Conservation (phyloP, 1,140 invertebrate genomes). For the Trissolcus basalis region DNA sequence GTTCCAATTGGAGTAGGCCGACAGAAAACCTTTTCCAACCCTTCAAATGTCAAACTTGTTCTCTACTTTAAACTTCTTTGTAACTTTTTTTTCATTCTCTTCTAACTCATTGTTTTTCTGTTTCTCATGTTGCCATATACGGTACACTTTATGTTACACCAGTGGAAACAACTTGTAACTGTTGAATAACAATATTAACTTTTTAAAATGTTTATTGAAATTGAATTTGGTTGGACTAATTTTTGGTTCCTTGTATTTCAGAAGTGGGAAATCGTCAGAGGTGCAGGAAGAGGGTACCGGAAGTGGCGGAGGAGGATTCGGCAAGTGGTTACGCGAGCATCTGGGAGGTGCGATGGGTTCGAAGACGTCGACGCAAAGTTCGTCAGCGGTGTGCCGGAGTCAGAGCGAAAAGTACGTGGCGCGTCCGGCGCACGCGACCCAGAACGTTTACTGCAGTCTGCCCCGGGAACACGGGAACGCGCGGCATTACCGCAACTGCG, state of each 20-base stretch:
- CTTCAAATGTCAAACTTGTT: no score
- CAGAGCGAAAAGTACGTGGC: conserved; percentile 63
- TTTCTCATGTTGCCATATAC: no score
- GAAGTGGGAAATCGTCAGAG: conserved; percentile 25
- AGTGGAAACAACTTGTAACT: no score
- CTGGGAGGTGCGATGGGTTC: conserved; percentile 64
- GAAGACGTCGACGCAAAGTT: conserved; percentile 57
- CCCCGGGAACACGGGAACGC: conserved; percentile 63
- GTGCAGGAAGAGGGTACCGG: conserved; percentile 26
- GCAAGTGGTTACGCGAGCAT: conserved; percentile 70
- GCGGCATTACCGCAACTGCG: conserved; percentile 59
- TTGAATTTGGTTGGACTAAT: no score
- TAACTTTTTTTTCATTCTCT: no score
- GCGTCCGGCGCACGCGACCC: conserved; percentile 64
- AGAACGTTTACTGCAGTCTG: conserved; percentile 71
- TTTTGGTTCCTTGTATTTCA: conserved; percentile 10
- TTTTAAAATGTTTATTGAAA: no score
- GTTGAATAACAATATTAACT: no score
- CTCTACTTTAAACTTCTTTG: no score
- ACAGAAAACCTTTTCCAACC: no score
- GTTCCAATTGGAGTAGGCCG: no score
- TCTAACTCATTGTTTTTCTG: no score
- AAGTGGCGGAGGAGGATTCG: conserved; percentile 63
- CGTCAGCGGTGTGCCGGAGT: conserved; percentile 41
- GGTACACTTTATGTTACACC: no score